Percentiles rank a stretch among this genome's conserved stretches.
Evolutionary conservation across 2,888 invertebrate species (phyloP).

Genomic region (Epistrophe grossulariae): DNA sequence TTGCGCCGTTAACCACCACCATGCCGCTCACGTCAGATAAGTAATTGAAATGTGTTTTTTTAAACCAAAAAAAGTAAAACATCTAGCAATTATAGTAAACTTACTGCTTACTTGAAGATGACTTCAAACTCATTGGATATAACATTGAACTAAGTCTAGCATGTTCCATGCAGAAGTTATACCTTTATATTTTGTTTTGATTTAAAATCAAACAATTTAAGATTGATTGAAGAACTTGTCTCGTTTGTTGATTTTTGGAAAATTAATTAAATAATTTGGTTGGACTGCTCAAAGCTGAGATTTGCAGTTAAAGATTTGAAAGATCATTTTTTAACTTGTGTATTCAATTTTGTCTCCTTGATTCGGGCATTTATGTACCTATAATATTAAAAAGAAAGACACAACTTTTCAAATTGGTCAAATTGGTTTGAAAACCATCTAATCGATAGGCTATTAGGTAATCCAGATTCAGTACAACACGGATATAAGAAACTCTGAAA

Average conservation of each 20-base stretch:
- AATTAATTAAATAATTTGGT: background rate
- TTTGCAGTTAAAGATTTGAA: too few species aligned
- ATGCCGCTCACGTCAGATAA: background rate
- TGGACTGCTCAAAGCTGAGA: too few species aligned
- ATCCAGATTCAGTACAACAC: too few species aligned
- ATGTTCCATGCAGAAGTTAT: background rate
- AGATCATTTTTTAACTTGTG: too few species aligned
- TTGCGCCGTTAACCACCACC: background rate
- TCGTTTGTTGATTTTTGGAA: too few species aligned
- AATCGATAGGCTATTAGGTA: too few species aligned
- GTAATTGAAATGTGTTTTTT: background rate
- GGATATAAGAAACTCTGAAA: too few species aligned
- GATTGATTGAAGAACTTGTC: background rate
- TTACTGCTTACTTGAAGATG: background rate
- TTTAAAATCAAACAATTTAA: background rate
- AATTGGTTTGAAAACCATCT: too few species aligned
- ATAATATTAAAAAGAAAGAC: too few species aligned
- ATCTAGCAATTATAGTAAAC: background rate
- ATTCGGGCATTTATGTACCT: too few species aligned
- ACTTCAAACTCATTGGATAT: background rate
- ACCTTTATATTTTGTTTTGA: background rate
- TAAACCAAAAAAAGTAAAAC: constrained; percentile 1
- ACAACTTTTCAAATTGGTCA: too few species aligned
- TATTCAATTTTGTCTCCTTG: too few species aligned
- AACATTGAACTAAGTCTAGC: background rate